Conservation (phyloP, 2,113 vertebrate genomes). For the Loxodonta africana region DNA sequence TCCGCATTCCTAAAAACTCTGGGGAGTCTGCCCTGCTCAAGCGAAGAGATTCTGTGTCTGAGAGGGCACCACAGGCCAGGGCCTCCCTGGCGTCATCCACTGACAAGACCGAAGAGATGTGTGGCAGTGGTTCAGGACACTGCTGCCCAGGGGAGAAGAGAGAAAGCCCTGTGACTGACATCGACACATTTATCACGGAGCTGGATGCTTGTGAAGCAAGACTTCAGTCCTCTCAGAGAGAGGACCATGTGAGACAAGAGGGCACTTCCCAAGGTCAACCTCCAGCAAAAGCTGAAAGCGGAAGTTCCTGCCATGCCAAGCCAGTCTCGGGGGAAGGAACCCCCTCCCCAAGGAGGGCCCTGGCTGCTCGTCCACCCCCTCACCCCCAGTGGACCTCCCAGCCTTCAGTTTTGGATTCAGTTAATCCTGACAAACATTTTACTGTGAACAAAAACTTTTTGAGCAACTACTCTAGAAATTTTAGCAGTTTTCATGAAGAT, state of each 20-base stretch:
- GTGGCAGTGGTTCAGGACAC: neutral
- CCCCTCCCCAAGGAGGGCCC: slow-evolving; percentile 48
- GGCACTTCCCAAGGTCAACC: slow-evolving; percentile 65
- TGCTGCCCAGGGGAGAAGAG: accelerated
- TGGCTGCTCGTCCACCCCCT: slow-evolving; percentile 5
- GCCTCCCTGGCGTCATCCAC: neutral
- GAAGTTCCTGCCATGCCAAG: neutral
- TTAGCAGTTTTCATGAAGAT: slow-evolving; percentile 88
- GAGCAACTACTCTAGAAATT: slow-evolving; percentile 93
- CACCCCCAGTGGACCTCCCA: slow-evolving; percentile 80
- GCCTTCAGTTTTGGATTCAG: slow-evolving; percentile 87
- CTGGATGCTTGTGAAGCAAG: slow-evolving; percentile 69
- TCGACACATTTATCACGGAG: slow-evolving; percentile 88
- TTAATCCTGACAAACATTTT: slow-evolving; percentile 87
- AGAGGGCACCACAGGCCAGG: neutral
- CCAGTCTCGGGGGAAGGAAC: neutral
- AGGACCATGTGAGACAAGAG: neutral
- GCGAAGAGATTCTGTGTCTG: neutral
- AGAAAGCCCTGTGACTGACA: slow-evolving; percentile 85
- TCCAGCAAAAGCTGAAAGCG: slow-evolving; percentile 63
- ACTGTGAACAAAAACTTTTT: slow-evolving; percentile 91
- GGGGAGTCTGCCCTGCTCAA: neutral
- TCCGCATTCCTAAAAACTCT: neutral
- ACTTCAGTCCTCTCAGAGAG: accelerated
- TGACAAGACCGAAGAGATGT: neutral